Percentiles rank a stretch among this genome's conserved stretches.
phyloP scores from a whole-genome alignment of 2,888 invertebrate species.

The Diaprepes abbreviatus region DNA sequence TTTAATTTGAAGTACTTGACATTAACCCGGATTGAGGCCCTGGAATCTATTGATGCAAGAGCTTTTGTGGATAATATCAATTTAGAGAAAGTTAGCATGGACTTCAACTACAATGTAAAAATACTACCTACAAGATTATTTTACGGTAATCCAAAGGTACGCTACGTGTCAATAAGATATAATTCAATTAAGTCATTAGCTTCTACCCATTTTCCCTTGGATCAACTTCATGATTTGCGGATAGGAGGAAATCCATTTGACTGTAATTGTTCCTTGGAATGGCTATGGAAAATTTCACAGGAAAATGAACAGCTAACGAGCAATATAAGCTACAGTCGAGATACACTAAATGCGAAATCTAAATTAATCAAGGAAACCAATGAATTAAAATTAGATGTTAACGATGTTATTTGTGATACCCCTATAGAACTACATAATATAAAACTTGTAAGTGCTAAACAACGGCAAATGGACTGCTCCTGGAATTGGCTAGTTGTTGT shows the following conservation, averaged over 20 bases:
- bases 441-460: slow-evolving; percentile 72
- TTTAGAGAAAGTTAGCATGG: slow-evolving; percentile 82
- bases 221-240: slow-evolving; percentile 80
- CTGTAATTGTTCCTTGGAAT: slow-evolving; percentile 89
- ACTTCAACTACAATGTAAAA: slow-evolving; percentile 81
- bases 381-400: slow-evolving; percentile 70
- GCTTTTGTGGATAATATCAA: slow-evolving; percentile 90
- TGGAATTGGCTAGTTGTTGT: slow-evolving; percentile 74
- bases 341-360: slow-evolving; percentile 6
- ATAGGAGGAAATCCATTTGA: slow-evolving; percentile 87
- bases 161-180: slow-evolving; percentile 81
- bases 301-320: slow-evolving; percentile 57
- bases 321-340: slow-evolving; percentile 55
- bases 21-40: slow-evolving; percentile 77
- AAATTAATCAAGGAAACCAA: background rate
- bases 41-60: slow-evolving; percentile 80
- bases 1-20: slow-evolving; percentile 84
- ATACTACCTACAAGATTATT: slow-evolving; percentile 86
- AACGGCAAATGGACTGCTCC: slow-evolving; percentile 76
- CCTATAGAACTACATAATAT: slow-evolving; percentile 72
- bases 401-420: slow-evolving; percentile 72
- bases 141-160: slow-evolving; percentile 85
- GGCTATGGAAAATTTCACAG: slow-evolving; percentile 83
- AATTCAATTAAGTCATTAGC: slow-evolving; percentile 83
- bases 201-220: slow-evolving; percentile 86